Conservation (phyloP, 2,113 vertebrate genomes). For the Harpagus bidentatus region DNA sequence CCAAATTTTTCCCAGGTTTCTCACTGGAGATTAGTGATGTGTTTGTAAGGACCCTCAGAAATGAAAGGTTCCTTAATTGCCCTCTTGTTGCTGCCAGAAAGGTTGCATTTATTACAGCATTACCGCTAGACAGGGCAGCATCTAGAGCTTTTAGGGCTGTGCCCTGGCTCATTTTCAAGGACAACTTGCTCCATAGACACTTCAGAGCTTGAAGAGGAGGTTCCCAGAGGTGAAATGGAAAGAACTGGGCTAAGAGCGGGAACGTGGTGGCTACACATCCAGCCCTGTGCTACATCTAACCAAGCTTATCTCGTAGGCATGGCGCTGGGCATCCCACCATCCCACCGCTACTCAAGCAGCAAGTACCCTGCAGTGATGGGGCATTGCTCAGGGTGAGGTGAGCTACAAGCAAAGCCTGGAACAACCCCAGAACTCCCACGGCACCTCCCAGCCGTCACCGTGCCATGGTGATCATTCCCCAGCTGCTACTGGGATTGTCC, state of each 20-base stretch:
- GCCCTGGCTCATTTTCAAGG: neutral
- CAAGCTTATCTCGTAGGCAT: neutral
- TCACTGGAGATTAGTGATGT: neutral
- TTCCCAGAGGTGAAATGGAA: neutral
- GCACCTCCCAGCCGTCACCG: neutral
- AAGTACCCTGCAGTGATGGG: rapidly evolving
- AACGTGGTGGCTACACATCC: neutral
- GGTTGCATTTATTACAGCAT: neutral
- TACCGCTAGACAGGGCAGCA: neutral
- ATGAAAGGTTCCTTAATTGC: neutral
- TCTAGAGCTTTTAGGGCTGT: neutral
- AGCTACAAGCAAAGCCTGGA: neutral
- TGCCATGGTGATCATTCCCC: neutral
- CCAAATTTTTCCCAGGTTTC: neutral
- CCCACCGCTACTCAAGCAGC: neutral
- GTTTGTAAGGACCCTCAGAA: neutral
- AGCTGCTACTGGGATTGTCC: neutral
- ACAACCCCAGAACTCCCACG: neutral
- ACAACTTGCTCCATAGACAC: neutral
- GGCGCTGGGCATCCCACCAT: neutral
- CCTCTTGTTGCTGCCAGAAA: neutral
- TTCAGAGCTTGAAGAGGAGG: neutral
- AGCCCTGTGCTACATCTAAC: neutral
- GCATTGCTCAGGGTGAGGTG: neutral
- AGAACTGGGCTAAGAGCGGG: neutral